Evolutionary conservation across 2,113 vertebrate species (phyloP).

Genomic region (Aramus guarauna): DNA sequence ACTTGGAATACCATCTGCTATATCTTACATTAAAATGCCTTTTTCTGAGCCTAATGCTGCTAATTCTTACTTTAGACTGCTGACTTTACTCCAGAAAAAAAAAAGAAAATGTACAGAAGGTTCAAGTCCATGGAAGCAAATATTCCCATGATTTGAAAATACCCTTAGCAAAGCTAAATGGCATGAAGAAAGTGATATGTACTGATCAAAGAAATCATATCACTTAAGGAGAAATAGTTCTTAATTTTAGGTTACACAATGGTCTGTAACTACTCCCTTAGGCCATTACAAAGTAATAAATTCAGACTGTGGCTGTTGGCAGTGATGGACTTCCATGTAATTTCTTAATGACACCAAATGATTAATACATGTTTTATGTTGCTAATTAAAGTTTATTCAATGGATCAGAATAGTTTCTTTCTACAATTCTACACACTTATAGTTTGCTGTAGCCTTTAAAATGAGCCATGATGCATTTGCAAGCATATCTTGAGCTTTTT

Average conservation of each 20-base stretch:
- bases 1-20: background rate
- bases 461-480: background rate
- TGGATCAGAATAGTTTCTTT: background rate
- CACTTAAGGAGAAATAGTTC: background rate
- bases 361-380: background rate
- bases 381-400: background rate
- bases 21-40: background rate
- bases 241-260: background rate
- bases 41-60: background rate
- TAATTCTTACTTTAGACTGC: background rate
- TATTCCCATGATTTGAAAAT: background rate
- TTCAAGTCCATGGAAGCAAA: background rate
- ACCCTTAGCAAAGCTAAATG: background rate
- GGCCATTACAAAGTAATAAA: background rate
- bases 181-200: background rate
- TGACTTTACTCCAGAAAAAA: background rate
- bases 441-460: background rate
- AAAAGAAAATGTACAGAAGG: background rate
- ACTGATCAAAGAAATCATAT: background rate
- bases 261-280: background rate
- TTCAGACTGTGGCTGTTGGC: background rate
- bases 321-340: background rate
- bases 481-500: background rate
- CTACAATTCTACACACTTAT: background rate
- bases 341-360: background rate